Evolutionary conservation across 2,797 vertebrate species (phyloP), one percentile per base, ranked within the genome.

Genomic region (Ciconia nigra): DNA sequence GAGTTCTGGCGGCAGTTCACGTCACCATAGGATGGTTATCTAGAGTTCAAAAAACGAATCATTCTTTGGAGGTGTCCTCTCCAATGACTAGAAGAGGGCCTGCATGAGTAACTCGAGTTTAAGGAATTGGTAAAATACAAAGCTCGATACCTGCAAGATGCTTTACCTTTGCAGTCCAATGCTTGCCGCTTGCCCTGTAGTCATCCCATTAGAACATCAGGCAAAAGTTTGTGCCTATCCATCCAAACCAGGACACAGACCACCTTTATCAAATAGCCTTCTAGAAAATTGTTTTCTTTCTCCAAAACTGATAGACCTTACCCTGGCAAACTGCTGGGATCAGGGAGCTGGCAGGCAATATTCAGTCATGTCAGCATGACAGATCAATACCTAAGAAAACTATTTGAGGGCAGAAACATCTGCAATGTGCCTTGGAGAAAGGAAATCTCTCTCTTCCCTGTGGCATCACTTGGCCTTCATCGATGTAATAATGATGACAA

Each of bases 111-210:
- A 46, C 2, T 39, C 0, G 1, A 47, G 4, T 33, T 79, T 28
- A 73, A 79, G 31, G 25, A 44, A 44, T 0, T 11, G 11, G 37
- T 63, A 47, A 20, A 80, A 33, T 2, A 25, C 2, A 8, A 54
- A 52, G 47, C 59, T 8, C 37, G 51, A 41, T 3, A 11, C 10
- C 14, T 55, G 24, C 9, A 49, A 44, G 49, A 29, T 29, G 22
- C 5, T 88, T 28, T 47, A 16, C 13, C 26, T 26, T 41, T 33
- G 42, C 11, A 37, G 41, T 3, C 31, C 44, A 31, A 3, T 2
- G 0, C 29, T 49, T 33, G 57, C 35, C 0, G 5, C 21, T 52
- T 2, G 0, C 41, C 33, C 21, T 35, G 55, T 8, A 18, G 39
- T 21, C 19, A 55, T 39, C 46, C 20, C 49, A 33, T 7, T 33